Evolutionary conservation across 2,888 invertebrate species (phyloP).

Genomic region (Cheilosia soror): DNA sequence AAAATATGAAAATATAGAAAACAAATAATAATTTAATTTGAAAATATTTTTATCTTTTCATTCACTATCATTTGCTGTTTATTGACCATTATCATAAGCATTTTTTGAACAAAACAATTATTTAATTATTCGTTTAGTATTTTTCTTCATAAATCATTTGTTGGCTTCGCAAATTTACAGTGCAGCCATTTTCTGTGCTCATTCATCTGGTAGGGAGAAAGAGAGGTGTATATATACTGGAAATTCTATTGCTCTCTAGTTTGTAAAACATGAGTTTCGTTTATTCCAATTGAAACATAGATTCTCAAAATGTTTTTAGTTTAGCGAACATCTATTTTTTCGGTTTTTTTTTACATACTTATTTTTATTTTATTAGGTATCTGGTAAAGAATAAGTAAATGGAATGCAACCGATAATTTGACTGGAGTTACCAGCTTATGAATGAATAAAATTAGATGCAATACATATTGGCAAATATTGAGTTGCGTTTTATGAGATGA

Average conservation of each 20-base stretch:
- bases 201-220: background rate
- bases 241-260: background rate
- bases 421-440: too few species aligned
- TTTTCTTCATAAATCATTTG: background rate
- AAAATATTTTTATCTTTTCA: background rate
- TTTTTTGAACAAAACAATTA: background rate
- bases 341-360: background rate
- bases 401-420: too few species aligned
- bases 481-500: too few species aligned
- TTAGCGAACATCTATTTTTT: background rate
- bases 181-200: conserved; percentile 28
- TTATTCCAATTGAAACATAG: background rate
- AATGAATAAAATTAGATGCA: too few species aligned
- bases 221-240: background rate
- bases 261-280: background rate
- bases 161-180: background rate
- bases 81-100: background rate
- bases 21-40: too few species aligned
- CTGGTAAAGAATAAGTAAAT: background rate
- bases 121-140: background rate
- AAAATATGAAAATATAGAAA: too few species aligned
- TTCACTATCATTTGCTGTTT: background rate
- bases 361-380: background rate
- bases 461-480: too few species aligned
- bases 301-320: conserved; percentile 30